Evolutionary conservation across 2,888 invertebrate species (phyloP), one percentile per base, ranked within the genome.

Genomic region (Lasioglossum morio): DNA sequence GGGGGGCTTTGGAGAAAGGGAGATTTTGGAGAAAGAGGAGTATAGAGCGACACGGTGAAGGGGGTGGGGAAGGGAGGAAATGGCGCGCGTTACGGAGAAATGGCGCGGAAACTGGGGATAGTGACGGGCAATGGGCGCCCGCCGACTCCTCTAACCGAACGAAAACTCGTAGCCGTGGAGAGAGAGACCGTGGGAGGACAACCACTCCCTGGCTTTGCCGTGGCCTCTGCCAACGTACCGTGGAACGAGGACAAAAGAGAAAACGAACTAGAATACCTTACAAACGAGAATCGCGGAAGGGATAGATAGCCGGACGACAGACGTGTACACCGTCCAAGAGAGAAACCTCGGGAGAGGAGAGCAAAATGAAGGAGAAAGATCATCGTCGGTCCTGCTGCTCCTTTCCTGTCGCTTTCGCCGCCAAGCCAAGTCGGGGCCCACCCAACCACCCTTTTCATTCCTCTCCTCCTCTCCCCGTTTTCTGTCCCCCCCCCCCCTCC

Each of bases 21-120:
- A 72, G 66, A 70, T 72, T 40, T 78, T 87, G 88, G 81, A 37
- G n/a, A n/a, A 63, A 63, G 63, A 43, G 46, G 30, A n/a, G 27
- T n/a, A 16, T 40, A 40, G 70, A 74, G 80, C 80, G 87, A 34
- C 60, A 30, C 60, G 19, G 16, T 0, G 66, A 30, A 72, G 63
- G 86, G 91, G 92, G 92, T 85, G 92, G 91, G 92, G 93, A 91
- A 93, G 77, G 91, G 92, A 95, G 94, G 95, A 95, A 95, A 95
- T 95, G 95, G 95, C 92, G 94, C 93, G 93, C 95, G 94, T 95
- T 95, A 95, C 93, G 93, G 93, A 92, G 95, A 95, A 95, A 95
- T 95, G 95, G 95, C 94, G 95, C 94, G 95, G 95, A 95, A 95
- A 95, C 93, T 93, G 92, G 94, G 95, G 95, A 95, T 95, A 95